These are phyloP conservation scores for Dorcus parallelipipedus DNA, from an alignment of 2,888 invertebrate genomes.

Conservation along the genomic window DNA sequence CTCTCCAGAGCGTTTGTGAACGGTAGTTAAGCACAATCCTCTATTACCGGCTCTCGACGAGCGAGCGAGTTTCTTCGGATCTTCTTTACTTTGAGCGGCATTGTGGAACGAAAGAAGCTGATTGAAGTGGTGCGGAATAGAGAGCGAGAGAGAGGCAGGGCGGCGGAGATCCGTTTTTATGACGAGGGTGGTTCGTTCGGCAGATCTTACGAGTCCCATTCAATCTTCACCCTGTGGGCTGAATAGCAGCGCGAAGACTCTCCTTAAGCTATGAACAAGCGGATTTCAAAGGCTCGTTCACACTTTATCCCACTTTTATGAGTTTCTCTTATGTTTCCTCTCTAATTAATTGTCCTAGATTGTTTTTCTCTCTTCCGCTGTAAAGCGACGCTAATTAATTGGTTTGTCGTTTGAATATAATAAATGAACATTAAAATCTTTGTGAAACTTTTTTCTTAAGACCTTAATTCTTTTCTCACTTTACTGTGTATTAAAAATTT, in stretches of 20 bases:
- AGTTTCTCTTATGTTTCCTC: constrained; percentile 5
- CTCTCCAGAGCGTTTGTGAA: constrained; percentile 28
- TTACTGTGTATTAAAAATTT: no score
- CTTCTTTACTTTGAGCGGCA: constrained; percentile 6
- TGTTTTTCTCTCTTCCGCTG: neutral
- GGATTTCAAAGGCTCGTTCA: constrained; percentile 25
- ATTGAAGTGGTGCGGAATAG: constrained; percentile 19
- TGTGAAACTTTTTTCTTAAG: no score
- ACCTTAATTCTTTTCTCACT: no score
- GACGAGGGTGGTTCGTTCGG: constrained; percentile 10
- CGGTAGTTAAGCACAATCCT: constrained; percentile 20
- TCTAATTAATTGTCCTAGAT: constrained; percentile 3
- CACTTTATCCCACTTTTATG: constrained; percentile 12
- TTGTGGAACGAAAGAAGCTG: constrained; percentile 11
- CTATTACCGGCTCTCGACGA: constrained; percentile 12
- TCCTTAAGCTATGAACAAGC: constrained; percentile 27
- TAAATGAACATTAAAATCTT: no score
- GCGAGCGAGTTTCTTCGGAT: constrained; percentile 12
- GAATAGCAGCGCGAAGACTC: constrained; percentile 27
- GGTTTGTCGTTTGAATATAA: neutral
- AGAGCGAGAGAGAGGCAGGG: constrained; percentile 5
- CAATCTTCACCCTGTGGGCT: constrained; percentile 26
- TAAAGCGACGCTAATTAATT: neutral
- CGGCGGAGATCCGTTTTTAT: constrained; percentile 10
- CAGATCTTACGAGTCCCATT: constrained; percentile 25